Evolutionary conservation across 2,797 vertebrate species (phyloP).

Genomic region (Coranthus polyacanthus): DNA sequence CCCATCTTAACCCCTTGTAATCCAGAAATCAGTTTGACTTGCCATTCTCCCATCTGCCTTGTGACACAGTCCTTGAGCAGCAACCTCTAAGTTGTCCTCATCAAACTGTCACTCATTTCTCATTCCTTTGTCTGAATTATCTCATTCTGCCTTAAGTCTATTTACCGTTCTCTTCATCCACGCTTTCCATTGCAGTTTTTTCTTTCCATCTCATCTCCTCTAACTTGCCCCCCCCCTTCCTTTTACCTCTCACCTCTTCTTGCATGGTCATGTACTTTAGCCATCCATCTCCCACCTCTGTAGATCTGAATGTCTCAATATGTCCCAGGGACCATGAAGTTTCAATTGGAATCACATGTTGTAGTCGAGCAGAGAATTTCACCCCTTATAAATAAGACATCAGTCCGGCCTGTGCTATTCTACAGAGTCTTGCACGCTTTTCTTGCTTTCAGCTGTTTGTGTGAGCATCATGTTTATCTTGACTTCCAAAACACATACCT

Average conservation of each 20-base stretch:
- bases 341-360: conserved; percentile 86
- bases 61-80: conserved; percentile 47
- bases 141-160: conserved; percentile 20
- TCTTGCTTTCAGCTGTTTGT: conserved; percentile 36
- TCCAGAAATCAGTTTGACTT: conserved; percentile 56
- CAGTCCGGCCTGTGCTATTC: conserved; percentile 50
- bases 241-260: conserved; percentile 62
- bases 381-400: conserved; percentile 81
- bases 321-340: conserved; percentile 77
- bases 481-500: conserved; percentile 24
- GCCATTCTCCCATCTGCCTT: conserved; percentile 47
- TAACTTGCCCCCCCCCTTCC: conserved; percentile 41
- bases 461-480: conserved; percentile 26
- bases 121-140: conserved; percentile 39
- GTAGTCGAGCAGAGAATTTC: conserved; percentile 71
- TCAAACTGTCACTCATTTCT: conserved; percentile 54
- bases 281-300: conserved; percentile 80
- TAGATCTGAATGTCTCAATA: conserved; percentile 77
- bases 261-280: conserved; percentile 80
- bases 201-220: conserved; percentile 36
- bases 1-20: conserved; percentile 62
- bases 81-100: conserved; percentile 66
- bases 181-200: conserved; percentile 40
- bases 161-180: conserved; percentile 41
- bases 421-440: conserved; percentile 21